phyloP scores from a whole-genome alignment of 2,888 invertebrate species.

The Frankliniella intonsa region DNA sequence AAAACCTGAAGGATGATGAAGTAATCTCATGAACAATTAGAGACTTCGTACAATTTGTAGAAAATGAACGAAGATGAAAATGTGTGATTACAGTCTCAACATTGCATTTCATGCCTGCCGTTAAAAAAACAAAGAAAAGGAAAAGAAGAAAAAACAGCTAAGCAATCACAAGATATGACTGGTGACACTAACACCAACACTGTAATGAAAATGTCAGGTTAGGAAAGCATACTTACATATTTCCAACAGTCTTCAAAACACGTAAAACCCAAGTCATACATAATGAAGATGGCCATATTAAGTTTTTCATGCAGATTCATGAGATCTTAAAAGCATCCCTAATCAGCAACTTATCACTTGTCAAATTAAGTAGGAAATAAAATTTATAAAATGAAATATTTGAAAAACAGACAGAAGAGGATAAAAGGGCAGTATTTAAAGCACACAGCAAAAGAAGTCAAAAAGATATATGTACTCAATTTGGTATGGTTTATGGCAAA shows the following conservation, averaged over 20 bases:
- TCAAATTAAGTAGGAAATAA: too few relatives aligned
- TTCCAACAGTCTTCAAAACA: too few relatives aligned
- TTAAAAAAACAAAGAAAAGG: neutral
- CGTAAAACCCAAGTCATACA: too few relatives aligned
- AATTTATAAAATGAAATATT: neutral
- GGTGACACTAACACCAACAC: neutral
- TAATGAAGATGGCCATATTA: too few relatives aligned
- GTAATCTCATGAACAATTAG: too few relatives aligned
- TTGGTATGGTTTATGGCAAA: slow-evolving; percentile 14
- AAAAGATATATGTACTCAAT: neutral
- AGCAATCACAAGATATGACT: neutral
- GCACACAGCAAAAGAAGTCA: neutral
- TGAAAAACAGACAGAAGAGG: neutral
- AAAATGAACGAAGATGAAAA: neutral
- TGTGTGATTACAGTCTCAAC: neutral
- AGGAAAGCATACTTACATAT: too few relatives aligned
- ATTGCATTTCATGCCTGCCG: neutral
- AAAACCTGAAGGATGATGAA: too few relatives aligned
- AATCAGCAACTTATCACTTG: too few relatives aligned
- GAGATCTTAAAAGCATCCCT: too few relatives aligned
- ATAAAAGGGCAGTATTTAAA: neutral
- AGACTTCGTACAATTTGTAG: neutral
- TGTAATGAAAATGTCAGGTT: too few relatives aligned
- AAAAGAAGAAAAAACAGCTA: neutral
- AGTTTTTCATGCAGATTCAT: too few relatives aligned